These are phyloP conservation scores for Gallinago undulata DNA, from an alignment of 2,113 vertebrate species.

Conservation along the genomic window DNA sequence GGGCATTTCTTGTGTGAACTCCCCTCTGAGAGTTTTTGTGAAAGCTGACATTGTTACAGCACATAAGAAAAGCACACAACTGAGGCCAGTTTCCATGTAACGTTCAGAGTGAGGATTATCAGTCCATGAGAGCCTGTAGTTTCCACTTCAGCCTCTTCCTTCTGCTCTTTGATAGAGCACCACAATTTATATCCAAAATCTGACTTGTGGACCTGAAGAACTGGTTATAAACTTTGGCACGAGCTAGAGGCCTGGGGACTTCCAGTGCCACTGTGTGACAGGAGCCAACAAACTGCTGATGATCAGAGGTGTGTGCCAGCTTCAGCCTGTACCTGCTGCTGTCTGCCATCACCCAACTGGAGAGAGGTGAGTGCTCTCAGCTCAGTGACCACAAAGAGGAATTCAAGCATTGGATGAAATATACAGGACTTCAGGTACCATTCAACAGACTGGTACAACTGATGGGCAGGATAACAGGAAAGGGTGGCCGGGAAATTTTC, in stretches of 20 bases:
- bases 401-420: background rate
- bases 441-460: background rate
- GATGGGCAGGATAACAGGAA: background rate
- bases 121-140: background rate
- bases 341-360: accelerated
- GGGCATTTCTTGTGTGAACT: background rate
- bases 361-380: background rate
- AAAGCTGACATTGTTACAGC: background rate
- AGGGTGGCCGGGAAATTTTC: background rate
- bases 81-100: background rate
- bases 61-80: background rate
- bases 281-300: background rate
- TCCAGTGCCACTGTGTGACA: background rate
- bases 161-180: background rate
- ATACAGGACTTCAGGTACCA: background rate
- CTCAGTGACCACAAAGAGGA: accelerated
- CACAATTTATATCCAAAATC: background rate
- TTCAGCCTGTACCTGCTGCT: background rate
- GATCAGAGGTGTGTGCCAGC: background rate
- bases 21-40: background rate
- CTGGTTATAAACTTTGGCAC: background rate
- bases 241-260: background rate
- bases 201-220: background rate
- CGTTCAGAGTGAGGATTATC: background rate
- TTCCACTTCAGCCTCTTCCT: background rate